Conservation (phyloP, 2,888 invertebrate genomes). For the Sphaeridia pumilis region DNA sequence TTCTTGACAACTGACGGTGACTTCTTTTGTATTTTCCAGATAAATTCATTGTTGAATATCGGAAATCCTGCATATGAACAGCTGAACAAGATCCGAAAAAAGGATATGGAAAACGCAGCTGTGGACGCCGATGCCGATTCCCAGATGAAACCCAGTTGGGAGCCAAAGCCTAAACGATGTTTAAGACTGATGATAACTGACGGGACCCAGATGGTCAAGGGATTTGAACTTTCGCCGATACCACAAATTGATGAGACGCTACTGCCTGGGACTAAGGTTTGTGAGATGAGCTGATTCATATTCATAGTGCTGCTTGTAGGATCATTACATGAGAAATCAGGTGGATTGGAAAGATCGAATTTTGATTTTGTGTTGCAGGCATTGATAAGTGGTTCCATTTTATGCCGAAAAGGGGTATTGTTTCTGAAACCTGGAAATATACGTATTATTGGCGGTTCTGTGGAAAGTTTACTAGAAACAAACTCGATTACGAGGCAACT, state of each 20-base stretch:
- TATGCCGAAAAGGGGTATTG: conserved; percentile 56
- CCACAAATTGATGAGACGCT: conserved; percentile 38
- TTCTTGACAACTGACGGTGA: not conserved
- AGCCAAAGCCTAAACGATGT: conserved; percentile 51
- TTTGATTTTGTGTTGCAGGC: conserved; percentile 43
- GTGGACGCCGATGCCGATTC: conserved; percentile 39
- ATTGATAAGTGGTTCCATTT: conserved; percentile 56
- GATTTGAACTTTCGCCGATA: conserved; percentile 55
- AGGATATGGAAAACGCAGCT: conserved; percentile 39
- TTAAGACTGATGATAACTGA: conserved; percentile 60
- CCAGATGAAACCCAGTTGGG: conserved; percentile 46
- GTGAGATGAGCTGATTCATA: not conserved
- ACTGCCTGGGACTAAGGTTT: conserved; percentile 42
- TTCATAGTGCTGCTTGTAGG: no score
- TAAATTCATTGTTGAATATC: conserved; percentile 51
- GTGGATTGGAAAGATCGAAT: no score
- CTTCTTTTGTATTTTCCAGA: conserved; percentile 37
- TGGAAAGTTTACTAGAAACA: conserved; percentile 48
- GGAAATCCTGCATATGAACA: conserved; percentile 51
- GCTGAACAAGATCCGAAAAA: conserved; percentile 48
- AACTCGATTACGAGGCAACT: conserved; percentile 53
- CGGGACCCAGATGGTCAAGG: conserved; percentile 56
- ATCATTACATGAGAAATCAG: no score
- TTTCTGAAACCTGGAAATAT: conserved; percentile 51
- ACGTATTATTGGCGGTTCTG: conserved; percentile 59